These are phyloP conservation scores for Dicyrtomina minuta DNA, from an alignment of 2,888 invertebrate species.

Conservation along the genomic window DNA sequence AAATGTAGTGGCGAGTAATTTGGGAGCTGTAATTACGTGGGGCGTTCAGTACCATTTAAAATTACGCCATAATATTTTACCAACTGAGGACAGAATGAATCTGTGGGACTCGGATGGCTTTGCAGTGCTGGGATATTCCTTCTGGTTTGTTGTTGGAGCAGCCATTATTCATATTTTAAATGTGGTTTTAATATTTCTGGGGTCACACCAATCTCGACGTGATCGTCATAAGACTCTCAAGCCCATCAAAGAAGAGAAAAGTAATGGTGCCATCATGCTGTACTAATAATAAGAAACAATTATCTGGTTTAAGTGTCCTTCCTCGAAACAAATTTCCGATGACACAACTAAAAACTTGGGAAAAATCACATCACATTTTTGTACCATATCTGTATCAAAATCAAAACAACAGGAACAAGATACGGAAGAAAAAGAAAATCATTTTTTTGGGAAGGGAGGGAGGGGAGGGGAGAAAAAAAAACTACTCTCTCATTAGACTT, in stretches of 20 bases:
- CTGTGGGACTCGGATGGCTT: slow-evolving; percentile 81
- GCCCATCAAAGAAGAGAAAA: slow-evolving; percentile 74
- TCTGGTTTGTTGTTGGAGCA: slow-evolving; percentile 78
- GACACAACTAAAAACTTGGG: too few species aligned
- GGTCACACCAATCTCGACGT: slow-evolving; percentile 66
- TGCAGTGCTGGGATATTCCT: slow-evolving; percentile 81
- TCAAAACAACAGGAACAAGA: too few species aligned
- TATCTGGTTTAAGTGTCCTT: neutral
- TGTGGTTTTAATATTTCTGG: slow-evolving; percentile 71
- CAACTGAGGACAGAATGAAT: slow-evolving; percentile 73
- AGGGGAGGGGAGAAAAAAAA: too few species aligned
- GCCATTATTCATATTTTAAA: slow-evolving; percentile 71
- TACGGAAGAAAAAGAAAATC: too few species aligned
- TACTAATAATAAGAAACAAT: slow-evolving; percentile 63
- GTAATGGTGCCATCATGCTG: slow-evolving; percentile 81
- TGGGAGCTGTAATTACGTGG: slow-evolving; percentile 78
- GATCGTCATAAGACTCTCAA: slow-evolving; percentile 65
- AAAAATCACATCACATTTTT: too few species aligned
- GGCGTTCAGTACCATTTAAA: slow-evolving; percentile 78
- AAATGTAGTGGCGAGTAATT: slow-evolving; percentile 73
- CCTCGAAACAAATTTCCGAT: neutral
- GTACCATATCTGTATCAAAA: too few species aligned
- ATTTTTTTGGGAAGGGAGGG: too few species aligned
- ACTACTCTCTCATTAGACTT: too few species aligned
- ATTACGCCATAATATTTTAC: slow-evolving; percentile 78